phyloP scores from a whole-genome alignment of 2,888 invertebrate genomes.

The Eretmocerus hayati region DNA sequence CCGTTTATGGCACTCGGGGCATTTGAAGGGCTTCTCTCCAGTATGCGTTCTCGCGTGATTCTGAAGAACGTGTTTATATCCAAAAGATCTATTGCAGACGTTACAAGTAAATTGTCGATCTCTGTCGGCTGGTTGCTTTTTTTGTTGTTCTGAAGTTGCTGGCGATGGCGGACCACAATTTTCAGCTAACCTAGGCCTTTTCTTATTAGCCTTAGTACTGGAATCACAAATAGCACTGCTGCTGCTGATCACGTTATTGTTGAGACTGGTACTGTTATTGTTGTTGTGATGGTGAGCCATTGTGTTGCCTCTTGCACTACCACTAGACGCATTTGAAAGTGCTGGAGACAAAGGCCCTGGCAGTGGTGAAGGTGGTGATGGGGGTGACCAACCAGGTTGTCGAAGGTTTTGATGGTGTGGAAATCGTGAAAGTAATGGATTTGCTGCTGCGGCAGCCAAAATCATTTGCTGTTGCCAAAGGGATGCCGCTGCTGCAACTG shows the following conservation, averaged over 20 bases:
- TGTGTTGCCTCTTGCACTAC: conserved; percentile 2
- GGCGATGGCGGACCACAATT: conserved; percentile 45
- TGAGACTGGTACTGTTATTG: conserved; percentile 35
- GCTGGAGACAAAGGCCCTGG: conserved; percentile 40
- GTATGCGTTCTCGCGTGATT: conserved; percentile 93
- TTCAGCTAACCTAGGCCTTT: neutral
- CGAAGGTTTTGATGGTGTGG: conserved; percentile 50
- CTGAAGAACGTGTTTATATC: conserved; percentile 90
- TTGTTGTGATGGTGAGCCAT: conserved; percentile 27
- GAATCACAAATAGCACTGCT: conserved; percentile 41
- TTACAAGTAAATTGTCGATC: conserved; percentile 86
- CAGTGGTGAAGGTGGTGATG: conserved; percentile 51
- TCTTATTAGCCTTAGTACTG: neutral
- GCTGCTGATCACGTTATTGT: conserved; percentile 43
- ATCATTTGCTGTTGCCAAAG: conserved; percentile 34
- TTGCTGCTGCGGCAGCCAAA: conserved; percentile 49
- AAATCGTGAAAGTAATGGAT: conserved; percentile 49
- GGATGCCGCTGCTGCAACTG: conserved; percentile 52
- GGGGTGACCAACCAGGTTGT: conserved; percentile 50
- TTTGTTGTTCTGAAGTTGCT: conserved; percentile 40
- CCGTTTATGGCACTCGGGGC: conserved; percentile 83
- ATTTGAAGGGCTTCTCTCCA: conserved; percentile 90
- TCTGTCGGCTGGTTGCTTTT: conserved; percentile 39
- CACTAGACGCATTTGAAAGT: conserved; percentile 30
- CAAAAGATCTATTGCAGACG: conserved; percentile 81